Evolutionary conservation across 2,888 invertebrate species (phyloP), one percentile per base, ranked within the genome.

Genomic region (Cheilosia scutellata): DNA sequence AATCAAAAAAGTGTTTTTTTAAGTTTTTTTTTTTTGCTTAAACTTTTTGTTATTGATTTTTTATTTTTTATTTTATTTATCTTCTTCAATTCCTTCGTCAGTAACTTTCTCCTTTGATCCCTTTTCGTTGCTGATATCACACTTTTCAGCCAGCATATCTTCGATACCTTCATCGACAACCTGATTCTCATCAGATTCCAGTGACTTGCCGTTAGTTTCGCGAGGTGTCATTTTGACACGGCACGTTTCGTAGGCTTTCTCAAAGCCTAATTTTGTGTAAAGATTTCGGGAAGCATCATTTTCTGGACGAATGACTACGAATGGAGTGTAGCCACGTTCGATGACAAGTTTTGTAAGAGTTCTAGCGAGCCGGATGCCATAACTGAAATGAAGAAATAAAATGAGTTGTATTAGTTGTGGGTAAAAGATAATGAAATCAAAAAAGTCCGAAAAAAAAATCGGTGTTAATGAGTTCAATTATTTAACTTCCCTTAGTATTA

Each of bases 281-380:
- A 97, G 94, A 89, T 95, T 95, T 90, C 96, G 95, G 88, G 97
- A 97, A 87, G 97, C 97, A 92, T 96, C 96, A 92, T 97, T 97
- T 92, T 97, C 96, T 84, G 97, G 97, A 91, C 95, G 94, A 93
- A 97, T 97, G 89, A 97, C 96, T 88, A 97, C 97, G 93, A 96
- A 97, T 78, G 97, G 97, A 90, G 95, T 94, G 93, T 97, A 97
- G 87, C 97, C 96, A 72, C 96, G 94, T 70, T 95, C 94, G 53
- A 95, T 94, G 58, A 96, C 95, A 88, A 94, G 94, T 89, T 94
- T 93, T 74, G 95, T 95, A 87, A 95, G 93, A 83, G 94, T 94
- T 89, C 95, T 94, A 76, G 96, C 96, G 88, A 96, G 93, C 90
- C 95, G 95, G 88, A 96, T 95, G 88, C 96, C 96, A 92, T 95